Base-by-base conservation (phyloP, 2,888 invertebrate species). In the Himalopsyche tibetana region DNA sequence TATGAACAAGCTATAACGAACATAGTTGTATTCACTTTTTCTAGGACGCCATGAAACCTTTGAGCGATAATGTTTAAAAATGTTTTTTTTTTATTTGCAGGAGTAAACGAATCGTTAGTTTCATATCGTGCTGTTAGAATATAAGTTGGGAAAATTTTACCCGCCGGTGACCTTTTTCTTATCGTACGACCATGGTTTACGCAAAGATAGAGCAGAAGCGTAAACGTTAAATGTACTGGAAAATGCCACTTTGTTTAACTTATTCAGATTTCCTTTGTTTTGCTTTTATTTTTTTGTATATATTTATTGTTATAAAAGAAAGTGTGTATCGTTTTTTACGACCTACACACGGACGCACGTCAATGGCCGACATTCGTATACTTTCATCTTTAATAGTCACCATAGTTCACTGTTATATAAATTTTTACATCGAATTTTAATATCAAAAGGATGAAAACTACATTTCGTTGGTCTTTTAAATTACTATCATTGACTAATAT, bases 221-320 rank as follows among this genome's bases (percentile, higher is more conserved):
- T 83, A 74, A 69, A 82, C 84, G 83, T 80, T 85, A 84, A 88
- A 88, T 86, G 88, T 86, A 69, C 84, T 86, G 88, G 88, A 88
- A 88, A 88, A 88, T 87, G 85, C 86, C 83, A 86, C 87, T 86
- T 87, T 85, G 82, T 82, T 86, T 84, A 84, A 86, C 86, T 83
- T 87, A 86, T 86, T 87, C 83, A 86, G 85, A 87, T 83, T 84
- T 85, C 82, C 86, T 86, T 84, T 86, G 86, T 86, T 79, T 82
- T 82, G 40, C 80, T 82, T 80, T 84, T 84, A 69, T 63, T 55
- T 63, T 83, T 86, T 79, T 63, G 36, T 82, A 19, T 74, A 36
- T 36, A 74, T 74, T 63, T 82, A 55, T 63, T 63, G 82, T 63
- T 82, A 82, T 82, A 56, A 82, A 45, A 55, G 38, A 63, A 82